A percentile compares a stretch with the other conserved stretches of the same genome.
Evolutionary conservation across 2,113 vertebrate genomes (phyloP).

Genomic region (Colistium nudipinnis): DNA sequence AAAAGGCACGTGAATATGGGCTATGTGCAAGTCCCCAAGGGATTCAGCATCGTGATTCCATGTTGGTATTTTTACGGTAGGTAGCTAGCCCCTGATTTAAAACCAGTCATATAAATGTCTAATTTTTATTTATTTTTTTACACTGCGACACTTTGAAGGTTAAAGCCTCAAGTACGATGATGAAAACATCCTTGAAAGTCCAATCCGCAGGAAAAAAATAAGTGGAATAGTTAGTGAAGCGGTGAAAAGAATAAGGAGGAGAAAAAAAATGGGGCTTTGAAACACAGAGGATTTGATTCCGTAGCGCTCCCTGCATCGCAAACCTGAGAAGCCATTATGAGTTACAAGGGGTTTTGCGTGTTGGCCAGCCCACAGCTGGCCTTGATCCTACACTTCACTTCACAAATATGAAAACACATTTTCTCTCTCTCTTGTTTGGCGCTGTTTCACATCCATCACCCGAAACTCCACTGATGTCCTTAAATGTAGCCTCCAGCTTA

Average conservation of each 20-base stretch:
- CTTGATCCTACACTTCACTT: conserved; percentile 13
- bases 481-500: background rate
- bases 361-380: conserved; percentile 15
- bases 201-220: conserved; percentile 3
- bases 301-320: conserved; percentile 26
- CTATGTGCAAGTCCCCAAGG: background rate
- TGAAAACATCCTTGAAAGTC: conserved; percentile 19
- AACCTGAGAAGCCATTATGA: conserved; percentile 44
- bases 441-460: too few species aligned
- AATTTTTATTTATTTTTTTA: background rate
- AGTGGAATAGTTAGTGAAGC: background rate
- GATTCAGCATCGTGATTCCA: background rate
- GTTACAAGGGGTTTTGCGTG: conserved; percentile 37
- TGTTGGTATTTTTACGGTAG: background rate
- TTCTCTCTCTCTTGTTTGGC: background rate
- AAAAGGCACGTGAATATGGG: background rate
- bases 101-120: background rate
- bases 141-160: background rate
- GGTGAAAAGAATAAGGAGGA: background rate
- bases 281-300: conserved; percentile 34
- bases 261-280: background rate
- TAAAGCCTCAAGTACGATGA: conserved; percentile 19
- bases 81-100: background rate
- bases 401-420: background rate
- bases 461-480: too few species aligned